Conservation (phyloP, 2,797 vertebrate species). For the Cryptoprocta ferox region DNA sequence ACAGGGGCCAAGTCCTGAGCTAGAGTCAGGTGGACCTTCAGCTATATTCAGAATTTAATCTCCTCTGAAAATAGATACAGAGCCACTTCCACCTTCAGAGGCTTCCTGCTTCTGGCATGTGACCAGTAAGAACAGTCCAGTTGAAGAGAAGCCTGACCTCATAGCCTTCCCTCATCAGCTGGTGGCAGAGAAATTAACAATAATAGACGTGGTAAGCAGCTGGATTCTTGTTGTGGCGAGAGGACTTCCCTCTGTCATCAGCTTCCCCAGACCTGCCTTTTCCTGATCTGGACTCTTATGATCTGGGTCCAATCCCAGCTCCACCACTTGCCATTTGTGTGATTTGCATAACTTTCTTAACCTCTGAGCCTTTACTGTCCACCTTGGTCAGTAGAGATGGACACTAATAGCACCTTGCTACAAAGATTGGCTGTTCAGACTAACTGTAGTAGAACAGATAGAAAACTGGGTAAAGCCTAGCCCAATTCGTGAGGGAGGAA, state of each 20-base stretch:
- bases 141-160: slow-evolving; percentile 90
- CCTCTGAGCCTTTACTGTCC: no score
- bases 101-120: neutral
- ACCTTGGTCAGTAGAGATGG: neutral
- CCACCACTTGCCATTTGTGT: neutral
- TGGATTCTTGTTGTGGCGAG: no score
- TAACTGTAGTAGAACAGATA: no score
- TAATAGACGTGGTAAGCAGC: slow-evolving; percentile 94
- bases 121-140: neutral
- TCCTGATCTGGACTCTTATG: neutral
- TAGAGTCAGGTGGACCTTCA: neutral
- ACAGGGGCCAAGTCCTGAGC: neutral
- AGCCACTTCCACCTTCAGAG: neutral
- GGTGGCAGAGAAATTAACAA: slow-evolving; percentile 94
- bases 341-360: neutral
- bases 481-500: neutral
- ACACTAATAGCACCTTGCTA: neutral
- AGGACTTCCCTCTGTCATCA: neutral
- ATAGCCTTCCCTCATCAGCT: slow-evolving; percentile 93
- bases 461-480: neutral
- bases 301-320: neutral
- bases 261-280: no score
- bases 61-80: neutral
- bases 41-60: neutral
- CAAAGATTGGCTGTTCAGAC: no score